A percentile compares a stretch with the other conserved stretches of the same genome.
Evolutionary conservation across 30 jellyfish, hydroid and myxozoan genomes (phyloP).

Genomic region (Morbakka virulenta): DNA sequence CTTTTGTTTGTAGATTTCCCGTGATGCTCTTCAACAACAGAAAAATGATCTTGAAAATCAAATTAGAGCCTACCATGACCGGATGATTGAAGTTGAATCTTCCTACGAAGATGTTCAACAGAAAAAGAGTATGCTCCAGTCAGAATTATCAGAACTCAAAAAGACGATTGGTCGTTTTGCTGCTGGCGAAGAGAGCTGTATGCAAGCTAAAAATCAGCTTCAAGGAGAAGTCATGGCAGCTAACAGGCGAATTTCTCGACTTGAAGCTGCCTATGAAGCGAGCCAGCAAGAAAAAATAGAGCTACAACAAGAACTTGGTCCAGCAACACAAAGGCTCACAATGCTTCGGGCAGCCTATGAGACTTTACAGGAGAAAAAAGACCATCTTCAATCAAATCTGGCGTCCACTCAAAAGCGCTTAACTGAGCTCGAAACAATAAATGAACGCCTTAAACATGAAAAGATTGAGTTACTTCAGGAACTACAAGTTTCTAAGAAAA

Average conservation of each 20-base stretch:
- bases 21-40: conserved; percentile 91
- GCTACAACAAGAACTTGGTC: conserved; percentile 99
- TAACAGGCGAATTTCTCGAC: conserved; percentile 93
- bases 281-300: conserved; percentile 95
- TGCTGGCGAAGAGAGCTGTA: conserved; percentile 88
- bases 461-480: conserved; percentile 84
- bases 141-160: conserved; percentile 85
- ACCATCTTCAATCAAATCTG: conserved; percentile 81
- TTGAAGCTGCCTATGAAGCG: conserved; percentile 98
- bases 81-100: conserved; percentile 87
- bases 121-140: conserved; percentile 71
- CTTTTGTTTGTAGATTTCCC: too few relatives aligned
- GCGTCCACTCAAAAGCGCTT: conserved; percentile 77
- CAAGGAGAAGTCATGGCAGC: conserved; percentile 89
- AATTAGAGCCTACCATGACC: conserved; percentile 74
- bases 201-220: conserved; percentile 86
- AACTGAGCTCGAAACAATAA: conserved; percentile 80
- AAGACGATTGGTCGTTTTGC: conserved; percentile 85
- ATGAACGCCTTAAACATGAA: conserved; percentile 86
- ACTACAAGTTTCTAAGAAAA: conserved; percentile 71
- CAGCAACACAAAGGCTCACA: conserved; percentile 95
- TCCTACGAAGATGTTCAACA: conserved; percentile 90
- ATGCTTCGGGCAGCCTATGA: conserved; percentile 98
- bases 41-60: conserved; percentile 84
- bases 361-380: conserved; percentile 96